Conservation (phyloP, 2,888 invertebrate genomes). For the Dorcus hopei region DNA sequence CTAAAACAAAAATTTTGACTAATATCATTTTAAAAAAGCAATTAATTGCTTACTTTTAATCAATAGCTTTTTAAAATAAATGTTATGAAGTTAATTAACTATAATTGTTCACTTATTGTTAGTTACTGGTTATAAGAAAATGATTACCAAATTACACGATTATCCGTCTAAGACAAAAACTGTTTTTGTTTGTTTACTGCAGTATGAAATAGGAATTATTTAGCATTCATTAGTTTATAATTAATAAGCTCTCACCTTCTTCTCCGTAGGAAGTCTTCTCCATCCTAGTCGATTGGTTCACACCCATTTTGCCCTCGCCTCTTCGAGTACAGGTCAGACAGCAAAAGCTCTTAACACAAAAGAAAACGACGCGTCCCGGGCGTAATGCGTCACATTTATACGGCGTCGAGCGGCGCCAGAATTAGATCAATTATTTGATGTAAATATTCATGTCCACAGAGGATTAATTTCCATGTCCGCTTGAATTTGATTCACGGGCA, state of each 20-base stretch:
- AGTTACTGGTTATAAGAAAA: no score
- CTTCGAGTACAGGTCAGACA: not conserved
- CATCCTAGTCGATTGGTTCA: conserved; percentile 51
- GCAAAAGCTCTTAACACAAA: not conserved
- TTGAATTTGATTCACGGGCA: not conserved
- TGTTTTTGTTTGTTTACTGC: no score
- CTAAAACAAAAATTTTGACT: no score
- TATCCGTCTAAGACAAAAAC: no score
- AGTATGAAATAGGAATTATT: no score
- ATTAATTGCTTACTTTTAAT: no score
- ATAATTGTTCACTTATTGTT: no score
- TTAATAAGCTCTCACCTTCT: conserved; percentile 45
- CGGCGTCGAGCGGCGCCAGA: not conserved
- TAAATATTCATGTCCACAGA: not conserved
- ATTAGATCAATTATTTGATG: not conserved
- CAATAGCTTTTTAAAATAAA: no score
- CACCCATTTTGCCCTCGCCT: conserved; percentile 46
- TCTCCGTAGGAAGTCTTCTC: conserved; percentile 48
- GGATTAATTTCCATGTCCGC: not conserved
- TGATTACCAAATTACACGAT: no score
- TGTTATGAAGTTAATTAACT: no score
- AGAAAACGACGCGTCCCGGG: not conserved
- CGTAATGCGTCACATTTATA: not conserved
- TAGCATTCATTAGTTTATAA: no score
- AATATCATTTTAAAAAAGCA: no score